These are phyloP conservation scores for Hoplias malabaricus DNA, from an alignment of 2,113 vertebrate genomes.

Conservation along the genomic window DNA sequence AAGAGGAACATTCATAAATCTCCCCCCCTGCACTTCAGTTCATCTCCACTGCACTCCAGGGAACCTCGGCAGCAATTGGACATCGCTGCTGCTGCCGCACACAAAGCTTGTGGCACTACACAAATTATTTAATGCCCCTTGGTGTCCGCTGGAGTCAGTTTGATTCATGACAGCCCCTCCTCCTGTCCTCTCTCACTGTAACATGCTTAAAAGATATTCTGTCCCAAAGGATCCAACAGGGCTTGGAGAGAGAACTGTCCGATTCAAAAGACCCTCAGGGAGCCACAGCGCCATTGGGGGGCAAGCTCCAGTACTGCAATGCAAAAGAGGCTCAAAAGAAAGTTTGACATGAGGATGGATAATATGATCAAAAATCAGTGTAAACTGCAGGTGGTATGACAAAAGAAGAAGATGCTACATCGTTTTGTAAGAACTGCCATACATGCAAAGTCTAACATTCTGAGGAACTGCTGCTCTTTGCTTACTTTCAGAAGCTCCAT, in stretches of 20 bases:
- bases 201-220: not conserved
- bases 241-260: not conserved
- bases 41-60: conserved; percentile 31
- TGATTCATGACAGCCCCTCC: conserved; percentile 61
- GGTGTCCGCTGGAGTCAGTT: conserved; percentile 54
- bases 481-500: too few relatives aligned
- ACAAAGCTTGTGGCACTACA: conserved; percentile 43
- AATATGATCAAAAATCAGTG: not conserved
- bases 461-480: too few relatives aligned
- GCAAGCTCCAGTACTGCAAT: not conserved
- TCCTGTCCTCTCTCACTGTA: conserved; percentile 33
- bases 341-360: not conserved
- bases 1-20: conserved; percentile 21
- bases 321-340: not conserved
- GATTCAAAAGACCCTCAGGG: not conserved
- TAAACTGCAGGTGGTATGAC: too few relatives aligned
- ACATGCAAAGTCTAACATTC: too few relatives aligned
- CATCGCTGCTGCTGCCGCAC: conserved; percentile 29
- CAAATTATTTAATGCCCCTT: conserved; percentile 35
- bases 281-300: not conserved
- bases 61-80: not conserved
- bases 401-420: too few relatives aligned
- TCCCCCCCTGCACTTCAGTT: conserved; percentile 15
- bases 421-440: too few relatives aligned
- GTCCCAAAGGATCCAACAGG: not conserved